Evolutionary conservation across 30 jellyfish, hydroid and myxozoan genomes (phyloP).

Genomic region (Hydra vulgaris): DNA sequence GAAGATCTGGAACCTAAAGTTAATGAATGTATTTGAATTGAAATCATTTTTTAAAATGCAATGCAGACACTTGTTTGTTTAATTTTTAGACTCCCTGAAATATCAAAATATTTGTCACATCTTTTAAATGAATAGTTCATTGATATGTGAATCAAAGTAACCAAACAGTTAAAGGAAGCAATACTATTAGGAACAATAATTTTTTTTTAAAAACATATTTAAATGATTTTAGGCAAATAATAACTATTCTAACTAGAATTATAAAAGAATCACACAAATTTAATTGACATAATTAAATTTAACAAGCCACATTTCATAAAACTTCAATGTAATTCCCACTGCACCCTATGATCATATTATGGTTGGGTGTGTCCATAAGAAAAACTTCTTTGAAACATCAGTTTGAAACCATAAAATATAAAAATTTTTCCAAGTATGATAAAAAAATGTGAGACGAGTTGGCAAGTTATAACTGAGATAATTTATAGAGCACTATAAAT

Average conservation of each 20-base stretch:
- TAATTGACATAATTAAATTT: neutral
- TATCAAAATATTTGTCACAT: neutral
- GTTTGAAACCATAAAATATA: neutral
- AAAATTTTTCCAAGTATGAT: neutral
- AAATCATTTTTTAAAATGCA: slow-evolving; percentile 1
- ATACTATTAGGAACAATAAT: neutral
- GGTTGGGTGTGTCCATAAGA: slow-evolving; percentile 4
- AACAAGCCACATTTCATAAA: slow-evolving; percentile 3
- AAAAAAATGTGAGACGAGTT: slow-evolving; percentile 1
- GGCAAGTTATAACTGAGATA: neutral
- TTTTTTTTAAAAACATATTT: neutral
- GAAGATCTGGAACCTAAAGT: slow-evolving; percentile 22
- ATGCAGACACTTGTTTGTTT: slow-evolving; percentile 8
- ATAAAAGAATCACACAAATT: neutral
- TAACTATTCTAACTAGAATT: neutral
- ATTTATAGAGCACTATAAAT: neutral
- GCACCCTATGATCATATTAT: neutral
- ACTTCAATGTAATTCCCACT: neutral
- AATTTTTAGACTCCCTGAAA: slow-evolving; percentile 11
- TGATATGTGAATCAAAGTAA: neutral
- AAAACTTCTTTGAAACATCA: slow-evolving; percentile 2
- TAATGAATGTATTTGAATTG: slow-evolving; percentile 16
- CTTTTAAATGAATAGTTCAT: neutral
- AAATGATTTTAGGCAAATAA: neutral
- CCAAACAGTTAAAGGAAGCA: neutral